Percentiles rank a stretch among this genome's conserved stretches.
Evolutionary conservation across 2,113 vertebrate genomes (phyloP).

Genomic region (Microtus richardsoni): DNA sequence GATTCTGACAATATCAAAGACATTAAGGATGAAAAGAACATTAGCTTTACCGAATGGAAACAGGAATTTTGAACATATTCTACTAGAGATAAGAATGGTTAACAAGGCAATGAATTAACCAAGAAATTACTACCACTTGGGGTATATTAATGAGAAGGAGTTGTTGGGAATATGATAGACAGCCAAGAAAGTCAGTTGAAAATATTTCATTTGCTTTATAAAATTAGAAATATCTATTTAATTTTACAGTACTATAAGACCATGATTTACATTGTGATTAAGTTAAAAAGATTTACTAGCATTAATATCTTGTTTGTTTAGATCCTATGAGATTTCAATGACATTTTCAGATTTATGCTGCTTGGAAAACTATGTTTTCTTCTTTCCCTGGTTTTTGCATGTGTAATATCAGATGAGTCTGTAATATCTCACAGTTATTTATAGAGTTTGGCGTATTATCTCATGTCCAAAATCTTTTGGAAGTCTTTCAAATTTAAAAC

Average conservation of each 20-base stretch:
- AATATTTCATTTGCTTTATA: not conserved
- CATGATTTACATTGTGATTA: not conserved
- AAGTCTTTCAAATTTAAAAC: not conserved
- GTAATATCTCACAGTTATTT: not conserved
- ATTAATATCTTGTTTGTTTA: slow-evolving; percentile 18
- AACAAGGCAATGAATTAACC: not conserved
- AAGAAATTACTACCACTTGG: not conserved
- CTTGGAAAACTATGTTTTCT: not conserved
- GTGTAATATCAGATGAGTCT: not conserved
- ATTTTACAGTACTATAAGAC: not conserved
- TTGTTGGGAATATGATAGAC: not conserved
- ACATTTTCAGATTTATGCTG: not conserved
- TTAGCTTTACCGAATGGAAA: not conserved
- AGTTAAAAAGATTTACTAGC: not conserved
- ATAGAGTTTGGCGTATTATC: not conserved
- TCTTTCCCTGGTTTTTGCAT: not conserved
- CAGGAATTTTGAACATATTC: not conserved
- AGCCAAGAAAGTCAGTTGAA: not conserved
- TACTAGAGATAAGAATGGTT: not conserved
- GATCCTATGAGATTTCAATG: not conserved
- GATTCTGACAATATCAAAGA: not conserved
- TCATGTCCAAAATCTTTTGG: not conserved
- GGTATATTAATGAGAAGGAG: not conserved
- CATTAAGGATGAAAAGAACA: not conserved
- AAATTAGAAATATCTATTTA: not conserved